A percentile compares a stretch with the other conserved stretches of the same genome.
Evolutionary conservation across 2,888 invertebrate species (phyloP).

Genomic region (Coronaproctus castanopsis): DNA sequence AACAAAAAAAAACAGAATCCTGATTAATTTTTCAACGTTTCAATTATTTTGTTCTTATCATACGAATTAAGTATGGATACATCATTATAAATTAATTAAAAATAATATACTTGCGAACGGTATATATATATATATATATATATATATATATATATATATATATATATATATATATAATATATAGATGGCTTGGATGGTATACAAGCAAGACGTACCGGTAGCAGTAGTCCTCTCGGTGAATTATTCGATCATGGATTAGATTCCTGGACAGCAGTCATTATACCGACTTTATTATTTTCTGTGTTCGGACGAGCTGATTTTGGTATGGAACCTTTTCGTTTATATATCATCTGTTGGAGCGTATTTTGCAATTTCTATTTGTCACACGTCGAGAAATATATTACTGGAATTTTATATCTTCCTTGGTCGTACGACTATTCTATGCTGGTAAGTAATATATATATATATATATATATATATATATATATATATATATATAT

Average conservation of each 20-base stretch:
- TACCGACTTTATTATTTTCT: constrained; percentile 83
- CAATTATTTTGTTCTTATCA: too few relatives aligned
- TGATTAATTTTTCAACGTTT: too few relatives aligned
- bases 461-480: too few relatives aligned
- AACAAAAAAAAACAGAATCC: too few relatives aligned
- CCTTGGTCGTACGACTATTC: constrained; percentile 99
- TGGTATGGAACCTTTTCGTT: constrained; percentile 48
- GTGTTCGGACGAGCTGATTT: constrained; percentile 41
- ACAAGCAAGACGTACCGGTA: constrained; percentile 85
- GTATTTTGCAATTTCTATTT: constrained; percentile 85
- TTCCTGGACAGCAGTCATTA: constrained; percentile 85
- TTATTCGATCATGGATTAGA: constrained; percentile 97
- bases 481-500: too few relatives aligned
- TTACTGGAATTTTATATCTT: constrained; percentile 67
- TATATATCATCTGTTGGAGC: constrained; percentile 79
- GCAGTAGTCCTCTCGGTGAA: constrained; percentile 88
- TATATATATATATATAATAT: too few relatives aligned
- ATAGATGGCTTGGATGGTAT: constrained; percentile 98
- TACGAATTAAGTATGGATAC: too few relatives aligned
- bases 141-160: too few relatives aligned
- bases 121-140: too few relatives aligned
- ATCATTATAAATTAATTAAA: too few relatives aligned
- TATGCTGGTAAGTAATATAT: constrained; percentile 79
- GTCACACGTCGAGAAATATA: constrained; percentile 99
- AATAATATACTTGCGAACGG: too few relatives aligned